Base-by-base conservation (phyloP, 2,797 vertebrate species). In the Tangara arthus region DNA sequence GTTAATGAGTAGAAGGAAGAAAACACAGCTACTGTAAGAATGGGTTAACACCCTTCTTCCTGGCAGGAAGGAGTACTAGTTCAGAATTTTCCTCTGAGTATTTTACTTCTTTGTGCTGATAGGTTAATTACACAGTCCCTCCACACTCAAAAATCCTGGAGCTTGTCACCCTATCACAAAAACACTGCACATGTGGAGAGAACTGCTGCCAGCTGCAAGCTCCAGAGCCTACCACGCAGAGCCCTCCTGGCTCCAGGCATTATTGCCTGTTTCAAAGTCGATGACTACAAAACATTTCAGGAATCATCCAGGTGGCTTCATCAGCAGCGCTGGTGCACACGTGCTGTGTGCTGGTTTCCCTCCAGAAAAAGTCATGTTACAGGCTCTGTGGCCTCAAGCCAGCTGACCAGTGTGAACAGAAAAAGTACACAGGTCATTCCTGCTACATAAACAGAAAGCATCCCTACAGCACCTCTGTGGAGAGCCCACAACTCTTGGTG, bases 401-500 rank as follows among this genome's bases (percentile, higher is more conserved):
- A 60, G 9, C 42, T 63, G 37, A 50, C 28, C 24, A 41, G 41
- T 49, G 53, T 49, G 46, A 79, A 87, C 2, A 4, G 56, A 56
- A 60, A 59, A 21, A 56, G 30, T 9, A 34, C 73, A 59, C 1
- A 64, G 16, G 19, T 19, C 35, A 70, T 35, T 91, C 35, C 52
- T 42, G 59, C 57, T 53, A 30, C 1, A 1, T 30, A 8, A 79
- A 72, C 32, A 84, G 42, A 72, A 76, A 84, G 26, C 32, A 66
- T 13, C 32, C 34, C 8, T 1, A 30, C 0, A 0, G 20, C 49
- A 61, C 39, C 75, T 53, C 75, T 47, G 19, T 2, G 0, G 3
- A 87, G 28, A 55, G 8, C 8, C 9, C 59, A 42, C 27, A 37
- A 11, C 18, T 34, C 23, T 15, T 14, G 1, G 8, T 34, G 37